A percentile compares a stretch with the other conserved stretches of the same genome.
These are phyloP conservation scores for Dione vanillae DNA, from an alignment of 2,888 invertebrate genomes.

Conservation along the genomic window DNA sequence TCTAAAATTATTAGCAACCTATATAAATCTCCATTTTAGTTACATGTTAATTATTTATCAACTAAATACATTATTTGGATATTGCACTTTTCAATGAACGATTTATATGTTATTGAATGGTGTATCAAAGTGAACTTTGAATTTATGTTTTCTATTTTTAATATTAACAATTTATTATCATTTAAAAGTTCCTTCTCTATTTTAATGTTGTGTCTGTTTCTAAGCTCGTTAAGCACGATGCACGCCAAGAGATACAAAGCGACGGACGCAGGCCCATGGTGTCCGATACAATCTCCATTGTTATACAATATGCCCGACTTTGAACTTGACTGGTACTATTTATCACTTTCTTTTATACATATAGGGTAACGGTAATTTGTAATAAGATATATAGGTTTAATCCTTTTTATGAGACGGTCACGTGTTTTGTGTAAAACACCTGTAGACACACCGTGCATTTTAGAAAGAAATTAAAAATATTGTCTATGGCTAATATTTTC, in stretches of 20 bases:
- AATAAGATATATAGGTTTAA: conserved; percentile 26
- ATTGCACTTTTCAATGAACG: not conserved
- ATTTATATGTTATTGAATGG: no score
- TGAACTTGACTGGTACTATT: conserved; percentile 44
- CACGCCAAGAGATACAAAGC: conserved; percentile 41
- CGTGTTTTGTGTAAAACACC: not conserved
- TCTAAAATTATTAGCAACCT: no score
- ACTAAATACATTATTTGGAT: no score
- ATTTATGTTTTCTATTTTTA: no score
- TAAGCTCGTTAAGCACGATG: conserved; percentile 41
- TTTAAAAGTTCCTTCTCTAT: conserved; percentile 25
- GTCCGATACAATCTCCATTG: conserved; percentile 47
- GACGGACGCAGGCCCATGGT: conserved; percentile 28
- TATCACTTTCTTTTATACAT: conserved; percentile 43
- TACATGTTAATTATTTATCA: no score
- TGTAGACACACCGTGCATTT: not conserved
- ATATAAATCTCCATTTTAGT: no score
- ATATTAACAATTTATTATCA: not conserved
- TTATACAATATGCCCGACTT: conserved; percentile 41
- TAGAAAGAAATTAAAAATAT: no score
- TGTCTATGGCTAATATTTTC: not conserved
- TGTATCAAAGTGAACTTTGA: no score
- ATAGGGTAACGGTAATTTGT: conserved; percentile 36
- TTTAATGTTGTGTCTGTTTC: conserved; percentile 22
- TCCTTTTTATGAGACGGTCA: conserved; percentile 11